A percentile compares a stretch with the other conserved stretches of the same genome.
Evolutionary conservation across 2,113 vertebrate species (phyloP).

Genomic region (Trogon surrucura): DNA sequence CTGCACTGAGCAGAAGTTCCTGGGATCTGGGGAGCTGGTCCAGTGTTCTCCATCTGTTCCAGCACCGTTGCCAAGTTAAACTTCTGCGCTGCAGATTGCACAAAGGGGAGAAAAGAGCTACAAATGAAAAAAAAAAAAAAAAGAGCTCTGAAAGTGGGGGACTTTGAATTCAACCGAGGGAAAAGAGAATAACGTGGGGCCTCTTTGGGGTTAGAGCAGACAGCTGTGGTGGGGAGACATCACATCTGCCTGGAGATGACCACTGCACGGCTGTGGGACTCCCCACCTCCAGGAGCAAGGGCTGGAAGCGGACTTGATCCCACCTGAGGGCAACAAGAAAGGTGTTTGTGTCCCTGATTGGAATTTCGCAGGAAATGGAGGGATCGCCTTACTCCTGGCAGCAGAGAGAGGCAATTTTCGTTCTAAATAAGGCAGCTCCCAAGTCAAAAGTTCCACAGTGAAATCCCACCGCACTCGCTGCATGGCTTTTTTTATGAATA

Average conservation of each 20-base stretch:
- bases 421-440: conserved; percentile 46
- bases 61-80: conserved; percentile 4
- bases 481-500: conserved; percentile 41
- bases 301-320: background rate
- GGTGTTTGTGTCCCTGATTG: conserved; percentile 1
- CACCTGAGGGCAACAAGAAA: conserved; percentile 13
- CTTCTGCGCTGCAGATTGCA: conserved; percentile 26
- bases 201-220: background rate
- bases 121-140: background rate
- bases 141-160: background rate
- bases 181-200: background rate
- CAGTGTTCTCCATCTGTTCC: conserved; percentile 56
- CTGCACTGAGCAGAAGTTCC: conserved; percentile 35
- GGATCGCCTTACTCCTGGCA: conserved; percentile 34
- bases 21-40: conserved; percentile 33
- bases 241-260: background rate
- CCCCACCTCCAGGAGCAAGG: accelerated
- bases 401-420: conserved; percentile 45
- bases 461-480: conserved; percentile 47
- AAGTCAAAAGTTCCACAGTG: conserved; percentile 44
- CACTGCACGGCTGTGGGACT: background rate
- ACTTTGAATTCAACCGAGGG: background rate
- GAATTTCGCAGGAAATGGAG: conserved; percentile 51
- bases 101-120: background rate
- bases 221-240: background rate